Base-by-base conservation (phyloP, 2,888 invertebrate species). In the Thumatha senex region DNA sequence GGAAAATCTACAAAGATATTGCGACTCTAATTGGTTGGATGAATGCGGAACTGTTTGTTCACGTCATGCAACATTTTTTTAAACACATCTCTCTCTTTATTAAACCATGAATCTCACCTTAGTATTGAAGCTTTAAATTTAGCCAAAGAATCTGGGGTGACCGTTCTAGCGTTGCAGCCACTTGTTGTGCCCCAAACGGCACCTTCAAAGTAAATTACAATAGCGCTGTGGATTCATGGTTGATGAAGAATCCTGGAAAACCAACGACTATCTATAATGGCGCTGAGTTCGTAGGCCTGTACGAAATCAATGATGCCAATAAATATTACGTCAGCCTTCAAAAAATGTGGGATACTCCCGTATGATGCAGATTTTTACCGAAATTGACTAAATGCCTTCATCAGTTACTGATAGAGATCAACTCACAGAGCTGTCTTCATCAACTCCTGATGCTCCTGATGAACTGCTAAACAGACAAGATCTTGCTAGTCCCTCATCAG, bases 21-120 rank as follows among this genome's bases (percentile, higher is more conserved):
- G 57, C 58, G 3, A 40, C 40, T 15, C 68, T 70, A 45, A 63
- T 63, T 42, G 81, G 81, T 18, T 82, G 78, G 81, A 80, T 80
- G 74, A 79, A 68, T 38, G 49, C 61, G 9, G 68, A 75, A 36
- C 46, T 74, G 14, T 83, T 81, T 63, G 46, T 75, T 9, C 46
- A 74, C 41, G 71, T 76, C 31, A 73, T 82, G 63, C 61, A 74
- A 49, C 78, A 81, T 63, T 82, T 83, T 54, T 68, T 79, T 36
- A 72, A 75, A 56, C 58, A 67, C 45, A 59, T 70, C 12, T 51
- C 72, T 72, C 24, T 62, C 60, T 7, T 52, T 77, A 5, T 50
- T 76, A 10, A 53, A 53, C 24, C 45, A 53, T 33, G 53, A 48
- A 41, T 36, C 41, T 4, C 60, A 58, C 29, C 40, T 63, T 4